phyloP scores from a whole-genome alignment of 2,113 vertebrate genomes.

The Eubucco bourcierii region DNA sequence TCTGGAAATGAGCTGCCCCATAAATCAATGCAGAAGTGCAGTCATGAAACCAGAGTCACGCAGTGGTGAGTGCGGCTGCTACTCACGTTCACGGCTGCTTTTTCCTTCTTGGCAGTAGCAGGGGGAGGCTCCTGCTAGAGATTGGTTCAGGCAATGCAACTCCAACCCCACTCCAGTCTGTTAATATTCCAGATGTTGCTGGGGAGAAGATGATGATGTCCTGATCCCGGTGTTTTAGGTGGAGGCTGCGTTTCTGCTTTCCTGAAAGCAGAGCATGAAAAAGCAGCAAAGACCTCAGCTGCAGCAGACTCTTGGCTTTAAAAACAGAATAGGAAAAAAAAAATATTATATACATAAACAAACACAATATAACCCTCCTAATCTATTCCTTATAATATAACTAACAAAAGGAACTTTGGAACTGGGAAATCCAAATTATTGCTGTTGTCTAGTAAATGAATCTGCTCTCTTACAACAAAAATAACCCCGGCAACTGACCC shows the following conservation, averaged over 20 bases:
- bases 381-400: too few relatives aligned
- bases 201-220: slow-evolving; percentile 41
- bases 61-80: slow-evolving; percentile 2
- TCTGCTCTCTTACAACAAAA: not conserved
- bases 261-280: not conserved
- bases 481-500: not conserved
- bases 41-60: slow-evolving; percentile 12
- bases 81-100: not conserved
- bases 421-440: slow-evolving; percentile 8
- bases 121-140: slow-evolving; percentile 48
- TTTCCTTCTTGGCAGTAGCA: not conserved
- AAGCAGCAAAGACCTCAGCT: not conserved
- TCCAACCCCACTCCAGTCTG: slow-evolving; percentile 7
- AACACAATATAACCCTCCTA: too few relatives aligned
- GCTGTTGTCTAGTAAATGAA: slow-evolving; percentile 32
- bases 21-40: slow-evolving; percentile 39
- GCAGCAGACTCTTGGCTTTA: not conserved
- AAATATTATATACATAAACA: too few relatives aligned
- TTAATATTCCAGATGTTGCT: slow-evolving; percentile 64
- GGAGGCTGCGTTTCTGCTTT: not conserved
- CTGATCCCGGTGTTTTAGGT: not conserved
- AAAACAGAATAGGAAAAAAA: not conserved
- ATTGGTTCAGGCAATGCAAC: slow-evolving; percentile 6
- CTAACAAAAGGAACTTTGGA: not conserved
- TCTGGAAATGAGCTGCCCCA: slow-evolving; percentile 41